These are phyloP conservation scores for Rhyacichthys aspro DNA, from an alignment of 2,797 vertebrate species.

Conservation along the genomic window DNA sequence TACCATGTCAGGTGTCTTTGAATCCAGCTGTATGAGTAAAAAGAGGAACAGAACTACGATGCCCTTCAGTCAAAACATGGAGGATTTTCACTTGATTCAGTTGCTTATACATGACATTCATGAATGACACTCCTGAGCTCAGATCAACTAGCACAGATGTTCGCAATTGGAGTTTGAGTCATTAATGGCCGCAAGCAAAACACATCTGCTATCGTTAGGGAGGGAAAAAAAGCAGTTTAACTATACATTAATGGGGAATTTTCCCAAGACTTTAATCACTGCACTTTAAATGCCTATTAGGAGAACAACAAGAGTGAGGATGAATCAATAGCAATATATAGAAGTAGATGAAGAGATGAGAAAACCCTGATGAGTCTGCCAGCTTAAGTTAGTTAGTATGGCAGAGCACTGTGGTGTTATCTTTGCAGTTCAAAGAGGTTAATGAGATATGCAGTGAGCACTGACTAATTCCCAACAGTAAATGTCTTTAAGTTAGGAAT, in stretches of 20 bases:
- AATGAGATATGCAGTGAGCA: conserved; percentile 51
- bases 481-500: conserved; percentile 37
- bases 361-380: conserved; percentile 3
- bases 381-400: conserved; percentile 20
- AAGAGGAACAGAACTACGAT: background rate
- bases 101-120: conserved; percentile 40
- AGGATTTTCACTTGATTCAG: conserved; percentile 25
- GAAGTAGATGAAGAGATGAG: conserved; percentile 27
- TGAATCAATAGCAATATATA: conserved; percentile 56
- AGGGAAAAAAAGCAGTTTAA: conserved; percentile 56
- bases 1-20: conserved; percentile 12
- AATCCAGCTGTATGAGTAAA: background rate
- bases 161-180: conserved; percentile 63
- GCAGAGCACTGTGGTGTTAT: conserved; percentile 32
- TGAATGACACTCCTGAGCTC: conserved; percentile 35
- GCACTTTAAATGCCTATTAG: conserved; percentile 48
- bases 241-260: conserved; percentile 55
- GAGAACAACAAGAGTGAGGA: conserved; percentile 34
- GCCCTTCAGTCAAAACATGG: background rate
- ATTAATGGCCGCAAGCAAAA: conserved; percentile 68
- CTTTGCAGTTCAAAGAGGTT: conserved; percentile 45
- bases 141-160: conserved; percentile 65
- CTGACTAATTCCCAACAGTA: conserved; percentile 42
- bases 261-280: conserved; percentile 55
- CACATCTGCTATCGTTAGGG: conserved; percentile 70